Percentiles rank a stretch among this genome's conserved stretches.
These are phyloP conservation scores for Zapornia atra DNA, from an alignment of 2,113 vertebrate genomes.

Conservation along the genomic window DNA sequence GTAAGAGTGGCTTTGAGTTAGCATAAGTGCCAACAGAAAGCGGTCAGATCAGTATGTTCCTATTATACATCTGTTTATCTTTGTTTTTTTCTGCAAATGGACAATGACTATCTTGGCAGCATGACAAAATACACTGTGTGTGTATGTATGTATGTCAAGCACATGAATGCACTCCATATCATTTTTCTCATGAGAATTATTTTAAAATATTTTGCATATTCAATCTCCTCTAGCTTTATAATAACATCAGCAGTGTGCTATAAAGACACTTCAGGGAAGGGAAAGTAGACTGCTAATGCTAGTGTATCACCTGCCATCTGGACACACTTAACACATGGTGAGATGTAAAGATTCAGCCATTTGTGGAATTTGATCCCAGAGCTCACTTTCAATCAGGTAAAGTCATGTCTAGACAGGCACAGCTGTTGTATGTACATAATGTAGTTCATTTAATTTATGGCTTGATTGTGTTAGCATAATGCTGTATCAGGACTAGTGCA, in stretches of 20 bases:
- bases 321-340: conserved; percentile 55
- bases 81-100: neutral
- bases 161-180: neutral
- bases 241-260: neutral
- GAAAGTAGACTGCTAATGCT: conserved; percentile 27
- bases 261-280: conserved; percentile 37
- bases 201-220: conserved; percentile 35
- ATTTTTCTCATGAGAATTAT: neutral
- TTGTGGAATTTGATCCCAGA: conserved; percentile 55
- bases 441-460: conserved; percentile 34
- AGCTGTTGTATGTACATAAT: conserved; percentile 52
- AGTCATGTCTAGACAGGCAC: conserved; percentile 51
- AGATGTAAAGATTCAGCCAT: conserved; percentile 48
- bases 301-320: conserved; percentile 56
- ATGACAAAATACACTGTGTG: neutral
- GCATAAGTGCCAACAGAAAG: neutral
- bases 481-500: neutral
- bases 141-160: neutral
- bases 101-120: neutral
- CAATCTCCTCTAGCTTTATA: conserved; percentile 4
- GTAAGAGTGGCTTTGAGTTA: neutral
- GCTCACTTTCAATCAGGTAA: conserved; percentile 55
- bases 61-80: neutral
- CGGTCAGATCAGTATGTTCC: neutral
- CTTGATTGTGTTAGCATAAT: neutral